Evolutionary conservation across 2,797 vertebrate genomes (phyloP), one percentile per base, ranked within the genome.

Genomic region (Erethizon dorsatum): DNA sequence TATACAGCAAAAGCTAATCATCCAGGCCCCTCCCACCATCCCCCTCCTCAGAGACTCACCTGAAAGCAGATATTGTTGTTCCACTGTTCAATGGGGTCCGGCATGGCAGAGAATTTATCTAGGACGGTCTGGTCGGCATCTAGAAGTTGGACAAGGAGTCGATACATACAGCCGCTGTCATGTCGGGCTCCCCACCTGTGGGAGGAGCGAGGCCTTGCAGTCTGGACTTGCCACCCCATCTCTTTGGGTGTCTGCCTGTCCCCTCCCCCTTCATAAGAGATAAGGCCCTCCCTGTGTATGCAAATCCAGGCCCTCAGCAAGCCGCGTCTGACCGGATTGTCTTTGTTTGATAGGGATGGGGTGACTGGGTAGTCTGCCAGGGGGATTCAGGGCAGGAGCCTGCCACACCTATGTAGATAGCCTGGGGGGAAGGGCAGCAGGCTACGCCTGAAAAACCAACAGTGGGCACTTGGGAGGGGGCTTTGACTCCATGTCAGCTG

Each of bases 101-200:
- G 97, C 2, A 26, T 17, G 1, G 71, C 90, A 0, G 41, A 83
- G 47, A 97, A 98, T 13, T 88, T 54, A 5, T 87, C 65, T 5
- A 98, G 65, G 4, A 88, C 14, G 0, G 7, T 31, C 65, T 65
- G n/a, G 87, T 73, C 37, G 1, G 79, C 80, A 52, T 97, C 96
- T 56, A 97, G 71, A 57, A 98, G 97, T 6, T 52, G 54, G 37
- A 98, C 93, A 2, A 15, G 10, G 33, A 98, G 96, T 9, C 26
- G 31, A 6, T 97, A 98, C 11, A 0, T 17, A 67, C 97, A 97
- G 88, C 95, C 93, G 31, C 95, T 67, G 26, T 96, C 93, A 0
- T 86, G 13, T 2, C 86, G 78, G 28, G 92, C 91, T 22, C 94
- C 95, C 97, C 95, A 97, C 96, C 97, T 98, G 63, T 2, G 13